Percentiles rank a stretch among this genome's conserved stretches.
Evolutionary conservation across 2,888 invertebrate genomes (phyloP).

Genomic region (Thysanoteuthis rhombus): DNA sequence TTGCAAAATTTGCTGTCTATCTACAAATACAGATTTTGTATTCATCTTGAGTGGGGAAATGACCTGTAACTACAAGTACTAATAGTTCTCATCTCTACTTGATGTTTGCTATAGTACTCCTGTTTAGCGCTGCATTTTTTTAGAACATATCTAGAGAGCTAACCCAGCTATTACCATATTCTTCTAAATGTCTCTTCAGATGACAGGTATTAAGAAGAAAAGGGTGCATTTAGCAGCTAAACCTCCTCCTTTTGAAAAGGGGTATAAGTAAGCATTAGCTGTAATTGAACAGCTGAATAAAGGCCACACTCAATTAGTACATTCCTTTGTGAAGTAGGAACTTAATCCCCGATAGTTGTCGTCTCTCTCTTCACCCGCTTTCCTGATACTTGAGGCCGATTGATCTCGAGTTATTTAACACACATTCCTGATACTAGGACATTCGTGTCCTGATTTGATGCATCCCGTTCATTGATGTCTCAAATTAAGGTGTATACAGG

Average conservation of each 20-base stretch:
- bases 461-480: too few relatives aligned
- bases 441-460: not conserved
- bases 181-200: not conserved
- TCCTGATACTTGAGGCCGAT: not conserved
- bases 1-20: too few relatives aligned
- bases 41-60: too few relatives aligned
- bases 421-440: not conserved
- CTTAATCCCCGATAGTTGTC: not conserved
- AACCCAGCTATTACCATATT: too few relatives aligned
- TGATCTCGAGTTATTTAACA: not conserved
- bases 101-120: too few relatives aligned
- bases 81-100: too few relatives aligned
- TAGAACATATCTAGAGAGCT: too few relatives aligned
- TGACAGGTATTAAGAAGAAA: not conserved
- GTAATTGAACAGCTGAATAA: not conserved
- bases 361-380: not conserved
- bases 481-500: too few relatives aligned
- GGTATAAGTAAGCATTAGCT: not conserved
- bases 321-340: not conserved
- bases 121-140: too few relatives aligned
- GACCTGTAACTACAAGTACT: too few relatives aligned
- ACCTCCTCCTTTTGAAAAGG: not conserved
- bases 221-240: not conserved
- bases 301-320: not conserved
- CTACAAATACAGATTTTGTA: too few relatives aligned